Conservation (phyloP, 2,113 vertebrate species). For the Delphinus delphis region DNA sequence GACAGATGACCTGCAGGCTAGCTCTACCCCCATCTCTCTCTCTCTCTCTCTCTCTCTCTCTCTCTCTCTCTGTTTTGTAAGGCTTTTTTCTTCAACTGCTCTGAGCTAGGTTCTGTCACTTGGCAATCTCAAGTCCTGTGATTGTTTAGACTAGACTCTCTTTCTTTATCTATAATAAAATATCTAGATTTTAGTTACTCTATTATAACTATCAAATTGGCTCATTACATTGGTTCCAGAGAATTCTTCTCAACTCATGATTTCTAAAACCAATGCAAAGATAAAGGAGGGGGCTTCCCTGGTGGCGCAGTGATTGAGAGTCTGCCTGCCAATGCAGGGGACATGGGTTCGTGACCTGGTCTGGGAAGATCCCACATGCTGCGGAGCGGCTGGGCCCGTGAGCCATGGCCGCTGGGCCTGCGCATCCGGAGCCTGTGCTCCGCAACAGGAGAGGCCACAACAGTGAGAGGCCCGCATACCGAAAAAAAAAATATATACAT, state of each 20-base stretch:
- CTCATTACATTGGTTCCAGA: background rate
- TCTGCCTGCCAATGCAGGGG: no score
- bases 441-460: no score
- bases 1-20: background rate
- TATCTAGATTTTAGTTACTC: background rate
- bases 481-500: no score
- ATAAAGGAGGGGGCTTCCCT: background rate
- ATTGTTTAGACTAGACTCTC: background rate
- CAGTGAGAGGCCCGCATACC: no score
- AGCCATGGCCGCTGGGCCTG: no score
- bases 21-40: rapidly evolving
- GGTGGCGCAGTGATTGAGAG: no score
- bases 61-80: background rate
- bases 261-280: background rate
- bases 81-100: background rate
- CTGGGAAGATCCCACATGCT: no score
- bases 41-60: background rate
- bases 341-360: no score
- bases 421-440: no score
- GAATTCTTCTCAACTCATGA: background rate
- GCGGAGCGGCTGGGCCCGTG: no score
- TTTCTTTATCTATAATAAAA: background rate
- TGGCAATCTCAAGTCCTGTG: background rate
- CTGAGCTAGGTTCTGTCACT: background rate
- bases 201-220: background rate